phyloP scores from a whole-genome alignment of 2,888 invertebrate genomes.

The Leucophora obtusa region DNA sequence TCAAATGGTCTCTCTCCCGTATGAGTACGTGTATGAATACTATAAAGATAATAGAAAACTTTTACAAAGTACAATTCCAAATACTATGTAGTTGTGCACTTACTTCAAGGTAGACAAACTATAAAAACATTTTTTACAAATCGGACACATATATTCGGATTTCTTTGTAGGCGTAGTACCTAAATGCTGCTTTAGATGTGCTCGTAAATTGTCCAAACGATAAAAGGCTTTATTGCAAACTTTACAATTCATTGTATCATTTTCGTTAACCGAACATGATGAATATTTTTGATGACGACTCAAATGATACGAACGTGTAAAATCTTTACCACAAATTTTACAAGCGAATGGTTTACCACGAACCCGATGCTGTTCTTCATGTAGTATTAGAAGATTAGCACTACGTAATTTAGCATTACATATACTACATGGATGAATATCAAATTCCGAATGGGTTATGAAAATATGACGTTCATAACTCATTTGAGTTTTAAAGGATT shows the following conservation, averaged over 20 bases:
- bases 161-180: constrained; percentile 81
- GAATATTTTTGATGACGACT: constrained; percentile 78
- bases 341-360: constrained; percentile 83
- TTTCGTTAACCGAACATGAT: constrained; percentile 73
- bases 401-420: constrained; percentile 85
- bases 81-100: constrained; percentile 46
- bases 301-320: constrained; percentile 88
- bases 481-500: constrained; percentile 85
- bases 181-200: constrained; percentile 85
- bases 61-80: neutral
- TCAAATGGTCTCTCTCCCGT: constrained; percentile 84
- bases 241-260: constrained; percentile 76
- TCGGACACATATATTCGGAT: constrained; percentile 82
- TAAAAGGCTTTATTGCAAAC: constrained; percentile 77
- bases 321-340: constrained; percentile 84
- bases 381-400: constrained; percentile 82
- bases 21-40: constrained; percentile 84
- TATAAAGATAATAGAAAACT: constrained; percentile 56
- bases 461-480: constrained; percentile 84
- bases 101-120: constrained; percentile 81
- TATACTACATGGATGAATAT: constrained; percentile 82
- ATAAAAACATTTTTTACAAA: constrained; percentile 84
- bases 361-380: constrained; percentile 83
- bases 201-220: constrained; percentile 85
- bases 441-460: constrained; percentile 85